Evolutionary conservation across 2,888 invertebrate species (phyloP).

Genomic region (Eumerus sabulonum): DNA sequence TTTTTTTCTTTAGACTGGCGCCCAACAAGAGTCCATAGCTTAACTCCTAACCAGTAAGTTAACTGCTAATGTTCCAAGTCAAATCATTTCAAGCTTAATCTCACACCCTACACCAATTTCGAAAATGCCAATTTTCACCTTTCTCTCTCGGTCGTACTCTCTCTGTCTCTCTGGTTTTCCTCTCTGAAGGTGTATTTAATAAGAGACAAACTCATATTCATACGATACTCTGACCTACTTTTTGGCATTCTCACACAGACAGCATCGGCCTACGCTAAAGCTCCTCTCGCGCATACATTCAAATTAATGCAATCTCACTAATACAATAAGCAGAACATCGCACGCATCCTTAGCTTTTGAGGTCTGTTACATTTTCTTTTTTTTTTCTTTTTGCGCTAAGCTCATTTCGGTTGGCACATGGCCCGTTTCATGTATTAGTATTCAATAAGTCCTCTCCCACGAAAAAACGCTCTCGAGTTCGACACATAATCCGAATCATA

Average conservation of each 20-base stretch:
- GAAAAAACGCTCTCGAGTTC: constrained; percentile 30
- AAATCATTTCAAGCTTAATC: too few relatives aligned
- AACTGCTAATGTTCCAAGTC: too few relatives aligned
- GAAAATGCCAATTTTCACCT: neutral
- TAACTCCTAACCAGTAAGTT: too few relatives aligned
- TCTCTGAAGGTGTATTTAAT: constrained; percentile 12
- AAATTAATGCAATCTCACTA: too few relatives aligned
- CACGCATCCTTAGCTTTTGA: constrained; percentile 65
- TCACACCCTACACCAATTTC: too few relatives aligned
- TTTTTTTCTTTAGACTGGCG: too few relatives aligned
- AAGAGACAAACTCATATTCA: constrained; percentile 36
- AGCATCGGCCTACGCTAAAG: constrained; percentile 1
- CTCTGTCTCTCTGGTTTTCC: constrained; percentile 21
- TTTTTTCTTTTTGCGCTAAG: constrained; percentile 43
- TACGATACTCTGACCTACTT: constrained; percentile 58
- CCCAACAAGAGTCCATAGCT: too few relatives aligned
- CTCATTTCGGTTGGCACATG: constrained; percentile 67
- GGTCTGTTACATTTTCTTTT: too few relatives aligned
- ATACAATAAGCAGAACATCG: constrained; percentile 48
- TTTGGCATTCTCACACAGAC: constrained; percentile 42
- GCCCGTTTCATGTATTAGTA: constrained; percentile 65
- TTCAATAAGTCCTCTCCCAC: constrained; percentile 49
- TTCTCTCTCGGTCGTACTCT: constrained; percentile 2
- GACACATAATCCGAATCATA: constrained; percentile 55
- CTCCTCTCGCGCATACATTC: too few relatives aligned